Evolutionary conservation across 2,888 invertebrate genomes (phyloP).

Genomic region (Rhamphomyia laevipes): DNA sequence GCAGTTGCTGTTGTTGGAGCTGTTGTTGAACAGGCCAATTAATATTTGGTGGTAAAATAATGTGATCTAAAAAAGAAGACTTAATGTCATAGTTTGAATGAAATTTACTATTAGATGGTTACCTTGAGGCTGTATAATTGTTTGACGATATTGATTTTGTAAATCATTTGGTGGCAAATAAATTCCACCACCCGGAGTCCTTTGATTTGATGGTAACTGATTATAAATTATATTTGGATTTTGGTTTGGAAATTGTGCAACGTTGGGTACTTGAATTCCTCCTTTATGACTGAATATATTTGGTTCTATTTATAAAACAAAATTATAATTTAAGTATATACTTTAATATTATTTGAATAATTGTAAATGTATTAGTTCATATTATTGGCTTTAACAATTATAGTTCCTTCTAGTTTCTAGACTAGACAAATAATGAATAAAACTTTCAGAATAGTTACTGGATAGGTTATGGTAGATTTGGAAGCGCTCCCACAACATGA

Average conservation of each 20-base stretch:
- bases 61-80: constrained; percentile 4
- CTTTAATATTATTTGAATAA: too few species aligned
- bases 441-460: too few species aligned
- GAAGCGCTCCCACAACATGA: too few species aligned
- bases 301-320: constrained; percentile 34
- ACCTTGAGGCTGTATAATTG: constrained; percentile 15
- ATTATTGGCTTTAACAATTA: too few species aligned
- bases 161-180: constrained; percentile 21
- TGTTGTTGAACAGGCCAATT: constrained; percentile 21
- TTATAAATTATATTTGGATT: constrained; percentile 20
- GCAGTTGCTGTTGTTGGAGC: constrained; percentile 7
- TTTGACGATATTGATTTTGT: constrained; percentile 11
- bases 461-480: too few species aligned
- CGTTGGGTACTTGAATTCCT: constrained; percentile 45
- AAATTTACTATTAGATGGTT: background rate
- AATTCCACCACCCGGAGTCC: constrained; percentile 17
- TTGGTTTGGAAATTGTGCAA: constrained; percentile 9
- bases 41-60: constrained; percentile 18
- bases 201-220: constrained; percentile 24
- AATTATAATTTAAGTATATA: too few species aligned
- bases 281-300: constrained; percentile 61
- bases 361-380: too few species aligned
- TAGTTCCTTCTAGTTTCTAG: too few species aligned
- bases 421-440: too few species aligned
- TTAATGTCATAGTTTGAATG: background rate